Conservation (phyloP, 2,113 vertebrate species). For the Progne subis region DNA sequence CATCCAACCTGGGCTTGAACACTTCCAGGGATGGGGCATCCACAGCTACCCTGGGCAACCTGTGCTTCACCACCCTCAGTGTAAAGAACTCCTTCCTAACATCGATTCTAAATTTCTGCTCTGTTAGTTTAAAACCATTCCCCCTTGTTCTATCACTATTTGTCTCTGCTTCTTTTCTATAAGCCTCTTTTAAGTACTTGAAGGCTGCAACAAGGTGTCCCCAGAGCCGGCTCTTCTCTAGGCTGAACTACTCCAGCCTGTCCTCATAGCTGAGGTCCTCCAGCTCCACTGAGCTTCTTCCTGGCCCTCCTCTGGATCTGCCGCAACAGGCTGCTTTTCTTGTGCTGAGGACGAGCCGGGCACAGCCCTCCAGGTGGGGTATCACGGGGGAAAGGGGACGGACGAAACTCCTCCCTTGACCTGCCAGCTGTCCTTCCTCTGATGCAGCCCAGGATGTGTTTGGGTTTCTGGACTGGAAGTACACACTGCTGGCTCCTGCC, state of each 20-base stretch:
- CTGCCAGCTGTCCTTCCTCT: not conserved
- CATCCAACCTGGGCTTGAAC: not conserved
- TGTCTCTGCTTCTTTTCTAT: not conserved
- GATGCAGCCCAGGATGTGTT: not conserved
- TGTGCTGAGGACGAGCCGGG: not conserved
- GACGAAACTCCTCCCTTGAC: accelerated
- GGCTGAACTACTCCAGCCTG: not conserved
- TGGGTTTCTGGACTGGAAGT: not conserved
- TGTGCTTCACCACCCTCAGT: not conserved
- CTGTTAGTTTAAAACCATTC: not conserved
- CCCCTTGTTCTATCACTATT: too few relatives aligned
- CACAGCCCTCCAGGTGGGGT: not conserved
- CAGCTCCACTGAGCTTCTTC: too few relatives aligned
- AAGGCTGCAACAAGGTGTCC: not conserved
- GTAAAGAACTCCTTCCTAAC: not conserved
- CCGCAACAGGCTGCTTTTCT: not conserved
- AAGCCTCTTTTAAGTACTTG: not conserved
- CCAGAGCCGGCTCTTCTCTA: not conserved
- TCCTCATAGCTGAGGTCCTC: not conserved
- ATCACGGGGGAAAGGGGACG: not conserved
- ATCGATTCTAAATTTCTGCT: not conserved
- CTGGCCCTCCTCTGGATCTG: not conserved
- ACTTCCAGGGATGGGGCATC: not conserved
- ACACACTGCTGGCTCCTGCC: not conserved
- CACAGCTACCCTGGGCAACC: not conserved